Evolutionary conservation across 2,797 vertebrate genomes (phyloP), one percentile per base, ranked within the genome.

Genomic region (Pachyuromys duprasi): DNA sequence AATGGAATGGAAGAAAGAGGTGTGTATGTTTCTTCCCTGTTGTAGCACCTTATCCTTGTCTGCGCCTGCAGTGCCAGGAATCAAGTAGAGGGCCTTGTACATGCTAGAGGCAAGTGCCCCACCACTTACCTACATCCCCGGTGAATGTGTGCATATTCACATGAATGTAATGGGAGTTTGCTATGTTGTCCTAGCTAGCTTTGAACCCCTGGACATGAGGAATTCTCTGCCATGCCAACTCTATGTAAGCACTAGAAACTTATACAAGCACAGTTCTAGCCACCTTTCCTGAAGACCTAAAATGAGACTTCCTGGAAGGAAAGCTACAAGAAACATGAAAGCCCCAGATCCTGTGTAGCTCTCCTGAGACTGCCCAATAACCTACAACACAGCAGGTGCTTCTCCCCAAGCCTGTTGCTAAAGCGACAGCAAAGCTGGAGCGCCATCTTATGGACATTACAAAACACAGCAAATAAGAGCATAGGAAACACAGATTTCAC

Each of bases 401-500:
- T 45, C 49, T 91, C 60, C 80, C 62, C 36, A 26, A 70, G 60
- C 36, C 60, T 24, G 22, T 45, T 36, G 78, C 83, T 31, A 81
- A 42, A 12, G 70, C 49, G 1, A 83, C 36, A 15, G 26, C 26
- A 57, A 90, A 70, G 57, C 55, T 45, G 65, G 65, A 97, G 91
- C 70, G 60, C 97, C 97, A 94, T 75, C 96, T 96, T 57, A 96
- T 20, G 96, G 79, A 57, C 62, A 33, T 53, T n/a, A 33, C 55
- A 84, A 86, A 74, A 49, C 49, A 94, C 2, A 63, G 72, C 75
- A 96, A 90, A 86, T 11, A 45, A 36, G 45, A 82, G 4, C 17
- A 39, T 0, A 4, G 22, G 55, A 91, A 36, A 96, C 94, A 84
- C 81, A 67, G 24, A 86, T 60, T 83, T 63, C 75, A 81, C 17